phyloP scores from a whole-genome alignment of 1,140 invertebrate species.

The Macrostomum lignano region DNA sequence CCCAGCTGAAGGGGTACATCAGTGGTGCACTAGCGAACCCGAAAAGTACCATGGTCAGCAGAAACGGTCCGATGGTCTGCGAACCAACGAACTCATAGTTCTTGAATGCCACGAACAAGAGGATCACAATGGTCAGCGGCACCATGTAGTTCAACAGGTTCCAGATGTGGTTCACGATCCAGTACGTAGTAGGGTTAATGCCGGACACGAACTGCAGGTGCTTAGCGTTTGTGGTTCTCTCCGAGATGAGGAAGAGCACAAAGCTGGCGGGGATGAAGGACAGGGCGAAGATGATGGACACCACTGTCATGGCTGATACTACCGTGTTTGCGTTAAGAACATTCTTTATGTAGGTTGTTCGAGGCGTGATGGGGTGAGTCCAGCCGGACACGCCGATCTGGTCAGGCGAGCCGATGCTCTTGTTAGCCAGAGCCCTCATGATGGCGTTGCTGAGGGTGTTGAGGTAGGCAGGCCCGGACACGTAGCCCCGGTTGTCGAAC shows the following conservation, averaged over 20 bases:
- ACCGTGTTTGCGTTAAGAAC: conserved; percentile 13
- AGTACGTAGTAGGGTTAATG: conserved; percentile 30
- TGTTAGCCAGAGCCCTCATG: too few species aligned
- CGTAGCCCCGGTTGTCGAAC: too few species aligned
- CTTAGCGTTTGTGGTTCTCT: conserved; percentile 34
- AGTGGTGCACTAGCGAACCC: not conserved
- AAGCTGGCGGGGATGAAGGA: conserved; percentile 44
- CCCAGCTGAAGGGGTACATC: conserved; percentile 5
- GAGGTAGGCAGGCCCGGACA: too few species aligned
- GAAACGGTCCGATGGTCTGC: not conserved
- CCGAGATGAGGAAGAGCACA: conserved; percentile 41
- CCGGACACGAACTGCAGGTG: conserved; percentile 47
- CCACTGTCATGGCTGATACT: conserved; percentile 25
- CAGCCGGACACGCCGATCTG: too few species aligned
- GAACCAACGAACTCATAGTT: not conserved
- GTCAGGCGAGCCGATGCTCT: too few species aligned
- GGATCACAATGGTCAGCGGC: conserved; percentile 27
- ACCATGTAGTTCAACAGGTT: conserved; percentile 35
- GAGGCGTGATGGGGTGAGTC: too few species aligned
- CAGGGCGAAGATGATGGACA: conserved; percentile 36
- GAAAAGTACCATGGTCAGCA: not conserved
- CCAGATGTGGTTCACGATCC: conserved; percentile 33
- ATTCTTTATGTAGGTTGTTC: not conserved
- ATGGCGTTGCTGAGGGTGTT: too few species aligned
- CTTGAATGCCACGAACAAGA: conserved; percentile 34